Evolutionary conservation across 2,888 invertebrate genomes (phyloP), one percentile per base, ranked within the genome.

Genomic region (Aphidius colemani): DNA sequence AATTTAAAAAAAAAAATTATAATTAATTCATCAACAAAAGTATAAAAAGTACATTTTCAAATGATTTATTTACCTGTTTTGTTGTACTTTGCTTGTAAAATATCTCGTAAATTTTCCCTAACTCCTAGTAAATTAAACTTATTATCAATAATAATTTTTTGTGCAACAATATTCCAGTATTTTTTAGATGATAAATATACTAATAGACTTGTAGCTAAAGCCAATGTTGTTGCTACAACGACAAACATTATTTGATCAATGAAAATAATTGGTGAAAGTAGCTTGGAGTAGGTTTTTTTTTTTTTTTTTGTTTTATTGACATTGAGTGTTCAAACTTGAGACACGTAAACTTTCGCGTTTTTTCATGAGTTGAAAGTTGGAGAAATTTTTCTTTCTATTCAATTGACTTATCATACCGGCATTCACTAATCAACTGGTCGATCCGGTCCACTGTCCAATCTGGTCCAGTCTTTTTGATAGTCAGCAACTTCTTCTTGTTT

Each of bases 61-160:
- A 18, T 51, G 7, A 51, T 45, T n/a, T 43, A 11, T 7, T 59
- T 30, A 86, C 86, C 84, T 65, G 80, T 83, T 79, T 84, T 87
- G 80, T 90, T 89, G 67, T 84, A 81, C 66, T 83, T 80, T 40
- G 84, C 81, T 75, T 86, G 85, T 39, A 87, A 73, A 78, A 86
- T 82, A 79, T 90, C 90, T 74, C 88, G 87, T 66, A 89, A 77
- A 44, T 89, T 76, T 10, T 86, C 88, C 61, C 83, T 85, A 6
- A 82, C 82, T 63, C 89, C 90, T 53, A 88, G 81, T 66, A 86
- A 81, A 75, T 88, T 87, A 82, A 88, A 88, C 67, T 86, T 84
- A 7, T 67, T 7, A 44, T 62, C 53, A n/a, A 67, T 7, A 4
- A 66, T 3, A 11, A 70, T 60, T 48, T 46, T 87, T 61, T 83